Base-by-base conservation (phyloP, 1,140 invertebrate species). In the Drosophila nikananu region DNA sequence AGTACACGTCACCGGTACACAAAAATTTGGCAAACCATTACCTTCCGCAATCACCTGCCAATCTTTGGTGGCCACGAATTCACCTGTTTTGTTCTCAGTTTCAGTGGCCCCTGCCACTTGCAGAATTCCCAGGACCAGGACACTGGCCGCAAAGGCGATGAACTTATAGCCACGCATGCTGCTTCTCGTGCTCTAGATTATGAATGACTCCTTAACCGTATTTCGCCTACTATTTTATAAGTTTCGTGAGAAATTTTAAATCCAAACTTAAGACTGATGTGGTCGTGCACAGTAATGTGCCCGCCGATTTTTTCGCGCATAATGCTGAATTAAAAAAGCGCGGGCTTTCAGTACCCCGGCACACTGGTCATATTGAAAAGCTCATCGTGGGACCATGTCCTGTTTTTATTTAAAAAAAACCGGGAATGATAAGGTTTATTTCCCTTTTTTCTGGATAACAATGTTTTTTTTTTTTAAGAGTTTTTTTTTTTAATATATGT, bases 41-140 rank as follows among this genome's bases (percentile, higher is more conserved):
- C 95, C 95, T 93, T 94, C 93, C 83, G 94, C 92, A 13, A 96
- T 93, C 52, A 91, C 93, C 89, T 95, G 94, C 95, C 95, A 96
- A 81, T 95, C 94, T 5, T 94, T 86, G 4, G 95, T 95, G 12
- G 95, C 92, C 17, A 95, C 91, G 80, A 96, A 96, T 51, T 89
- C 78, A 1, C 48, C 52, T 3, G 81, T 81, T 51, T 84, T 89
- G 51, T 87, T 87, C 6, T 70, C 68, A 12, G 61, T 30, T 25
- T 67, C 19, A 5, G 65, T 52, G 39, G 65, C 19, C 15, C 49
- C 41, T 8, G 52, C 42, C 15, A 48, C 39, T 46, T 67, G 37
- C 3, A 81, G 21, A n/a, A 35, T 55, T 1, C 41, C 25, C 19
- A 86, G 19, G 30, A 32, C 6, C 52, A 81, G 39, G 30, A 30